A percentile compares a stretch with the other conserved stretches of the same genome.
phyloP scores from a whole-genome alignment of 2,113 vertebrate species.

The Drymodes brunneopygia region DNA sequence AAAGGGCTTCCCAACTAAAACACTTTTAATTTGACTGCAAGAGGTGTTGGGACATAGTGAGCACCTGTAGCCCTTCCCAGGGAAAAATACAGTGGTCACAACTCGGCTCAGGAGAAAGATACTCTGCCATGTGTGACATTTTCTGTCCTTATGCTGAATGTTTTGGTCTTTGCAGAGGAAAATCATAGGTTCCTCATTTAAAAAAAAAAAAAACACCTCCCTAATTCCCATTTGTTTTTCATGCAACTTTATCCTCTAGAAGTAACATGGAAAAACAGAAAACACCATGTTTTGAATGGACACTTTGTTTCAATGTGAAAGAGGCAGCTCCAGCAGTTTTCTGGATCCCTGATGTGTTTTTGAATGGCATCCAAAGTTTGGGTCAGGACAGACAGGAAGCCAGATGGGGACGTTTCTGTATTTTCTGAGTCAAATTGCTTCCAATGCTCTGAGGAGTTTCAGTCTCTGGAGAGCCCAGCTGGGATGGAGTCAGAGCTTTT shows the following conservation, averaged over 20 bases:
- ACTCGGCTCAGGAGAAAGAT: neutral
- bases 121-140: neutral
- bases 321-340: constrained; percentile 17
- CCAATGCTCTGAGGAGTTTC: neutral
- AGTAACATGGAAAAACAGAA: neutral
- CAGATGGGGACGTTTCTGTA: constrained; percentile 24
- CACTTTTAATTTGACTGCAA: neutral
- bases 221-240: neutral
- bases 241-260: neutral
- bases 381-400: constrained; percentile 38
- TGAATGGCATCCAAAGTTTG: constrained; percentile 35
- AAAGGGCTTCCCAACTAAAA: neutral
- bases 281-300: neutral
- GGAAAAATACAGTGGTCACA: neutral
- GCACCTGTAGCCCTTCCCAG: neutral
- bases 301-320: neutral
- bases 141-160: neutral
- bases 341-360: constrained; percentile 26
- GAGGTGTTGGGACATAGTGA: neutral
- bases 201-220: neutral
- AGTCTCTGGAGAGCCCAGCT: constrained; percentile 20
- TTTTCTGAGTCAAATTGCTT: constrained; percentile 22
- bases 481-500: neutral
- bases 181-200: neutral
- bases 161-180: neutral